These are phyloP conservation scores for Circaetus cinerascens DNA, from an alignment of 2,113 vertebrate species.

Conservation along the genomic window DNA sequence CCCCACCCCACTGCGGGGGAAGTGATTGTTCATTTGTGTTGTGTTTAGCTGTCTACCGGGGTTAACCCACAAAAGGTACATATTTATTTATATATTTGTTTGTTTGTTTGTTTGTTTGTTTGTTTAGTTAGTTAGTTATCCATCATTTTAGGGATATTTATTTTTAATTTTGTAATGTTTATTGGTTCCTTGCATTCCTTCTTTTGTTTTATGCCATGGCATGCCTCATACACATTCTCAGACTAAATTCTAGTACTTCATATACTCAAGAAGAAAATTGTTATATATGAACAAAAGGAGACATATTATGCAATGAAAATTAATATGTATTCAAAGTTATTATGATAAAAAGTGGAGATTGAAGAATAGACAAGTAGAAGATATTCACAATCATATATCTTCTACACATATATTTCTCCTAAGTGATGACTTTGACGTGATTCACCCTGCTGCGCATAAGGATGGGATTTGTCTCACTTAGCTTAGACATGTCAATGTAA, in stretches of 20 bases:
- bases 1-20: background rate
- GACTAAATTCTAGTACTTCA: background rate
- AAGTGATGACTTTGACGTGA: background rate
- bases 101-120: background rate
- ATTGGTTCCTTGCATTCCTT: background rate
- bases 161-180: background rate
- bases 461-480: background rate
- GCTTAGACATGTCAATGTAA: background rate
- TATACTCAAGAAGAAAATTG: background rate
- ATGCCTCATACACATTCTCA: background rate
- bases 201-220: background rate
- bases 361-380: background rate
- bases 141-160: background rate
- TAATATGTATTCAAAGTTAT: background rate
- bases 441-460: background rate
- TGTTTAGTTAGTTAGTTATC: too few relatives aligned
- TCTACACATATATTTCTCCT: background rate
- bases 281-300: background rate
- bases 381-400: background rate
- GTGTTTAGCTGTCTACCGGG: background rate
- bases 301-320: background rate
- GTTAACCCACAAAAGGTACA: background rate
- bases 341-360: background rate
- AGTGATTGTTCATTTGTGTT: background rate
- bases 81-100: background rate